phyloP scores from a whole-genome alignment of 64 coral and sea anemone genomes.

The Pocillopora verrucosa region DNA sequence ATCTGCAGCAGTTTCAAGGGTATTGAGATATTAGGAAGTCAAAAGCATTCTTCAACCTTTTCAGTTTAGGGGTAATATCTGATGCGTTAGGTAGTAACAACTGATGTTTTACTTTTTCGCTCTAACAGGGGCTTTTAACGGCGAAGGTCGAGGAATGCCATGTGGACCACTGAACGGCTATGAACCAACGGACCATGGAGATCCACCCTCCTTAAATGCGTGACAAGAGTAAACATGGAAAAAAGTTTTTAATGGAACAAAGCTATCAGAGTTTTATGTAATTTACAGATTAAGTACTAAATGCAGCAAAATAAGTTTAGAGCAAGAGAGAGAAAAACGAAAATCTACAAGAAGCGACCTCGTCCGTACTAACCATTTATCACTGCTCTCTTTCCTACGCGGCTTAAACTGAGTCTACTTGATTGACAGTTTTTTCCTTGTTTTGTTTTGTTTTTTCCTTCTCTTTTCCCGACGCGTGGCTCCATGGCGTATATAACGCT shows the following conservation, averaged over 20 bases:
- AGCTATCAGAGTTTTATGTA: slow-evolving; percentile 55
- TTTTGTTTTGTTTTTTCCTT: no score
- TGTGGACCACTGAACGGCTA: slow-evolving; percentile 50
- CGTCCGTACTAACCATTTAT: neutral
- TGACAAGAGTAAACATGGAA: slow-evolving; percentile 30
- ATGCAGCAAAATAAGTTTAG: slow-evolving; percentile 47
- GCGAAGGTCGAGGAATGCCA: slow-evolving; percentile 35
- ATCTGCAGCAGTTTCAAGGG: no score
- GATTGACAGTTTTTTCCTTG: neutral
- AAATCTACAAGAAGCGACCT: neutral
- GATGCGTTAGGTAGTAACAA: no score
- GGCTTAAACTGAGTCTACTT: neutral
- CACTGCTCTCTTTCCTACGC: neutral
- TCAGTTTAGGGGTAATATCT: no score
- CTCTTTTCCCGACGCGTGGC: no score
- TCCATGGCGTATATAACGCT: no score
- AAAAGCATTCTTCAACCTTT: no score
- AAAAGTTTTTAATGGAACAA: slow-evolving; percentile 32
- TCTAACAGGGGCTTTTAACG: slow-evolving; percentile 25
- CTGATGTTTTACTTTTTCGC: neutral
- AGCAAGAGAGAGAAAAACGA: neutral
- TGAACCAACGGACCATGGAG: slow-evolving; percentile 46
- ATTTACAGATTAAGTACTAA: slow-evolving; percentile 53
- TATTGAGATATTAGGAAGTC: no score
- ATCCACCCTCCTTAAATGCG: slow-evolving; percentile 54